Base-by-base conservation (phyloP, 2,113 vertebrate species). In the Melanerpes aurifrons region DNA sequence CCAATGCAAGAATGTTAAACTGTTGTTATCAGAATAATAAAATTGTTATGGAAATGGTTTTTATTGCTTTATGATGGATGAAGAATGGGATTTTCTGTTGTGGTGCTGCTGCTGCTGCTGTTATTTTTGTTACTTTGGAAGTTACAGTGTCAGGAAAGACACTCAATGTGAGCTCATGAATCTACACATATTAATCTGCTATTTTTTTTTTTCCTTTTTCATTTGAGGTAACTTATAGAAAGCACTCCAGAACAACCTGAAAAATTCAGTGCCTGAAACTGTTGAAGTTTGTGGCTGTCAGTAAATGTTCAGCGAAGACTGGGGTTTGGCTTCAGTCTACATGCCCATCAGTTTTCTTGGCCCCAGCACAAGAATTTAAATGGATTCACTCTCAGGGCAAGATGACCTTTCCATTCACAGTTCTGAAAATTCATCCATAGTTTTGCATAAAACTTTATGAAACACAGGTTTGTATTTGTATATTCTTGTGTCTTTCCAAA, bases 21-120 rank as follows among this genome's bases (percentile, higher is more conserved):
- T 78, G 69, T 86, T 96, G 90, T 93, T 96, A 96, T 97, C 95
- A 95, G 86, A 96, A 96, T 82, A 95, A 90, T 82, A 94, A 89
- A 94, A 96, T 84, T 87, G n/a, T 86, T 86, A 91, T 92, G 91
- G 93, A 91, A 96, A 92, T 6, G 85, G 54, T 15, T 0, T 80
- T 74, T 68, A 84, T 86, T 90, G 76, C 87, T 94, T 93, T 96
- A 83, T 75, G n/a, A 92, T 71, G 74, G 29, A 92, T 69, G 74
- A 94, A 9, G 62, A 90, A 86, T 48, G 7, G 12, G 31, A 43
- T 20, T 68, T 92, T 90, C 75, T 50, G 4, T 48, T 62, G 7
- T 56, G 24, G 24, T 26, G 43, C 15, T 56, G 53, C 12, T 56
- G 43, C 10, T 56, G 24, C 81, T 57, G 1, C 32, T 66, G 20